Conservation (phyloP, 2,797 vertebrate species). For the Moxostoma hubbsi region DNA sequence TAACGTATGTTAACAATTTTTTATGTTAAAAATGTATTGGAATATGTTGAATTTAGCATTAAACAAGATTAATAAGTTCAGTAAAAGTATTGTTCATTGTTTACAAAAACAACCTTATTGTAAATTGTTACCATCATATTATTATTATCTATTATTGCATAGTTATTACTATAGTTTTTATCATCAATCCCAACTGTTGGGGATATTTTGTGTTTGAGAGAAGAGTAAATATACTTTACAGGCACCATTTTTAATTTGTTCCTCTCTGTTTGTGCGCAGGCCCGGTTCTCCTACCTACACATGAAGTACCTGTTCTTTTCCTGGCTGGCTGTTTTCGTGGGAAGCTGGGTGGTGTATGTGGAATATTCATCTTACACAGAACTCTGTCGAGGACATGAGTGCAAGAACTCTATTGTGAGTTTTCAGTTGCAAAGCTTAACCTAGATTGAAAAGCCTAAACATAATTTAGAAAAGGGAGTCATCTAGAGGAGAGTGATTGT, state of each 20-base stretch:
- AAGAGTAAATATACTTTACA: too few species aligned
- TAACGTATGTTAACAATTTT: too few species aligned
- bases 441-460: neutral
- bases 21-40: too few species aligned
- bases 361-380: constrained; percentile 96
- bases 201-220: neutral
- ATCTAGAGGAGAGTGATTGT: constrained; percentile 51
- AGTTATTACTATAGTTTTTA: too few species aligned
- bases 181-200: neutral
- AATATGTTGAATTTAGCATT: too few species aligned
- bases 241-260: neutral
- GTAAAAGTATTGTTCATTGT: too few species aligned
- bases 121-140: too few species aligned
- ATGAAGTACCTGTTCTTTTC: constrained; percentile 98
- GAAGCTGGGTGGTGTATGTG: constrained; percentile 96
- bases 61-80: too few species aligned
- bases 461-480: constrained; percentile 44
- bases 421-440: constrained; percentile 2
- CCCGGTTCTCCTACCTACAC: constrained; percentile 88
- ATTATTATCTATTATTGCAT: too few species aligned
- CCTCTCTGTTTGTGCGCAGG: constrained; percentile 70
- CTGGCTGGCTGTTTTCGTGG: constrained; percentile 94
- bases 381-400: constrained; percentile 94
- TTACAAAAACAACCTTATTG: too few species aligned
- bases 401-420: constrained; percentile 92